phyloP scores from a whole-genome alignment of 2,888 invertebrate species.

The Acrocyrtus sp. region DNA sequence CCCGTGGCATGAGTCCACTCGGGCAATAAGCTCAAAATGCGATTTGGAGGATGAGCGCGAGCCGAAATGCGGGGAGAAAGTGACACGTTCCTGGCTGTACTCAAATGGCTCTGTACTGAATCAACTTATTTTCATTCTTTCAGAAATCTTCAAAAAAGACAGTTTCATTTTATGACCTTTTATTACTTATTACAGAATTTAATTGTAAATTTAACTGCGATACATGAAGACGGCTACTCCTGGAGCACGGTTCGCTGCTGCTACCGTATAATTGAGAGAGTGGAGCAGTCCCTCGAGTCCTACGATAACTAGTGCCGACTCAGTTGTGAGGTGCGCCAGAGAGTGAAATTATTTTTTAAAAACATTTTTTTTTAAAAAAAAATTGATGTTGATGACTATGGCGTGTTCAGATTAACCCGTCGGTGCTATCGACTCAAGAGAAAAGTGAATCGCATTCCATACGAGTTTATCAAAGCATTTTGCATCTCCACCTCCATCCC shows the following conservation, averaged over 20 bases:
- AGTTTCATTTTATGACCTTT: not conserved
- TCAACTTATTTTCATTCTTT: not conserved
- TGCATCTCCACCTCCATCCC: constrained; percentile 52
- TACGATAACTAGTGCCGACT: constrained; percentile 28
- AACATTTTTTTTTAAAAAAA: too few species aligned
- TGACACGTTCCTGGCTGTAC: not conserved
- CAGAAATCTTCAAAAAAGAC: not conserved
- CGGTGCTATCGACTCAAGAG: too few species aligned
- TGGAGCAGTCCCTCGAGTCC: constrained; percentile 33
- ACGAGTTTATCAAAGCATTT: constrained; percentile 49
- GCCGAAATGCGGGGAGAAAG: not conserved
- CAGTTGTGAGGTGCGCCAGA: constrained; percentile 19
- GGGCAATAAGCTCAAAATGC: not conserved
- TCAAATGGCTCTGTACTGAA: constrained; percentile 5
- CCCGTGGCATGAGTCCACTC: constrained; percentile 42
- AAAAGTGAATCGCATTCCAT: too few species aligned
- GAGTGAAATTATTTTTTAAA: constrained; percentile 7
- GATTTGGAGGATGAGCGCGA: constrained; percentile 6
- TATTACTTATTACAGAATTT: constrained; percentile 33
- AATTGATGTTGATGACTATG: too few species aligned
- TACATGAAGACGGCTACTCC: constrained; percentile 36
- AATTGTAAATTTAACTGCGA: constrained; percentile 21
- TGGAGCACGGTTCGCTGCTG: constrained; percentile 25
- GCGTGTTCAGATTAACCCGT: constrained; percentile 2
- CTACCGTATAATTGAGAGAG: constrained; percentile 34